A percentile compares a stretch with the other conserved stretches of the same genome.
Conservation (phyloP, 2,113 vertebrate genomes). For the Corythoichthys haematopterus region DNA sequence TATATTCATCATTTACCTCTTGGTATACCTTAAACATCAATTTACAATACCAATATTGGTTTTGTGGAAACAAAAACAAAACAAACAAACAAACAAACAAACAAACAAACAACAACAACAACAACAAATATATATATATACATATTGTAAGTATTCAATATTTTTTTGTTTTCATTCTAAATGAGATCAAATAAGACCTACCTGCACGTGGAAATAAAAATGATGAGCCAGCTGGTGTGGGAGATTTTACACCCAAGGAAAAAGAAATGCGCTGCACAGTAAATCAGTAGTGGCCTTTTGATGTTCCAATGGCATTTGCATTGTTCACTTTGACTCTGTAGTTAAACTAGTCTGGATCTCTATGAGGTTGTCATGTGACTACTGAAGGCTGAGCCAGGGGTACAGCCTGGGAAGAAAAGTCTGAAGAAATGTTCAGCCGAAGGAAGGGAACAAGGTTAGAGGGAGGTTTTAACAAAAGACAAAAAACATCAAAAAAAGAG, state of each 20-base stretch:
- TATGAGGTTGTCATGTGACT: constrained; percentile 51
- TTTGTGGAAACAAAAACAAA: neutral
- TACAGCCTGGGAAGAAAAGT: constrained; percentile 30
- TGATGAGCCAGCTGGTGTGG: neutral
- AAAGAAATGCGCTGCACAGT: neutral
- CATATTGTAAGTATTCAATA: neutral
- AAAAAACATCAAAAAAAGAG: neutral
- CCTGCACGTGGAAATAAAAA: constrained; percentile 30
- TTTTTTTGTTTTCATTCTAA: neutral
- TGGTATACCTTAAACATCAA: neutral
- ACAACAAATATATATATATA: neutral
- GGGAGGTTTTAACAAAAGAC: neutral
- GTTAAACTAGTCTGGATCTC: constrained; percentile 21
- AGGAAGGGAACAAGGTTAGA: constrained; percentile 9
- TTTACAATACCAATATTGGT: neutral
- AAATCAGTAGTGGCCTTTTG: constrained; percentile 17
- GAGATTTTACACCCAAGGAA: constrained; percentile 1
- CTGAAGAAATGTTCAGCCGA: constrained; percentile 18
- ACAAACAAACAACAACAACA: too few relatives aligned
- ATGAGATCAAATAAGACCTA: constrained; percentile 32
- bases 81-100: too few relatives aligned
- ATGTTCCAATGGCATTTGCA: constrained; percentile 10
- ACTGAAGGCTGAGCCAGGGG: constrained; percentile 39
- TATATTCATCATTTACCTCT: neutral
- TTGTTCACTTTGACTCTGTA: constrained; percentile 9